Evolutionary conservation across 2,797 vertebrate genomes (phyloP).

Genomic region (Cheirogaleus major): DNA sequence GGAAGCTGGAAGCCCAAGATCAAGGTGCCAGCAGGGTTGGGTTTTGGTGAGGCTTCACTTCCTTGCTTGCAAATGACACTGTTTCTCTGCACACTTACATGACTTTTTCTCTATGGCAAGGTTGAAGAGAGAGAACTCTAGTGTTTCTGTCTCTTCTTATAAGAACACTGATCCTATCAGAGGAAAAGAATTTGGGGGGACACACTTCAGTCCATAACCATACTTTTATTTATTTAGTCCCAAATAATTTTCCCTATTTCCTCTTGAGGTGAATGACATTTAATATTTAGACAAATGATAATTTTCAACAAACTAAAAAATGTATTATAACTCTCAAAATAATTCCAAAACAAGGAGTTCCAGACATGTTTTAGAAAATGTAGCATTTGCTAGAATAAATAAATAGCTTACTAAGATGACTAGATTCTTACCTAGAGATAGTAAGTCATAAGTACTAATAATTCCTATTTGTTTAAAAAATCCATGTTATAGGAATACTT

Average conservation of each 20-base stretch:
- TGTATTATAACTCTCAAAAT: background rate
- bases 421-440: background rate
- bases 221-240: background rate
- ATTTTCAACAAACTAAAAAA: background rate
- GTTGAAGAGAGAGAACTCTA: background rate
- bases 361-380: background rate
- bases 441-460: background rate
- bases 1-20: background rate
- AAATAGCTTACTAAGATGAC: background rate
- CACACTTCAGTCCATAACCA: background rate
- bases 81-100: background rate
- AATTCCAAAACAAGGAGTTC: background rate
- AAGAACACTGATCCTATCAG: background rate
- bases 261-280: background rate
- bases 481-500: background rate
- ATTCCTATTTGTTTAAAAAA: background rate
- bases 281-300: background rate
- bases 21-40: background rate
- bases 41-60: background rate
- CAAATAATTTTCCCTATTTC: background rate
- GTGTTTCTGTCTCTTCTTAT: background rate
- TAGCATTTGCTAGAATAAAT: slow-evolving; percentile 16
- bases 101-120: background rate
- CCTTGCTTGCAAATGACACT: background rate
- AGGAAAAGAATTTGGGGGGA: background rate